phyloP scores from a whole-genome alignment of 1,140 invertebrate species.

The Leptonema lineaticorne region DNA sequence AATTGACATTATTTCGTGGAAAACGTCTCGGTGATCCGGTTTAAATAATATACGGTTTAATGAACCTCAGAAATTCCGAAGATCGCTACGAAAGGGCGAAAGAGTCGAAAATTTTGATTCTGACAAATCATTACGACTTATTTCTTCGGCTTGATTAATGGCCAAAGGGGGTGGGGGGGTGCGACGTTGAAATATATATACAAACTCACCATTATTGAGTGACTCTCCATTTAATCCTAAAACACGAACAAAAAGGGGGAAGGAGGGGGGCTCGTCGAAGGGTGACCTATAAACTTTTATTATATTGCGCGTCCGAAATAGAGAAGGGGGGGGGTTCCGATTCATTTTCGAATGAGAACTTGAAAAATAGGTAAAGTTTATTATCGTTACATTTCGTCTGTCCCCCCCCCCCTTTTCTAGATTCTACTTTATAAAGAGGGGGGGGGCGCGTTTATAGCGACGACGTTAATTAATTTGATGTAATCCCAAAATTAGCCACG shows the following conservation, averaged over 20 bases:
- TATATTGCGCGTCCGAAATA: background rate
- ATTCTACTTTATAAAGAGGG: too few relatives aligned
- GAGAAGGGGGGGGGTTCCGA: too few relatives aligned
- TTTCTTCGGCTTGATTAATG: background rate
- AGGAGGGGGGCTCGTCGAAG: too few relatives aligned
- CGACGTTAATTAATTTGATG: constrained; percentile 2
- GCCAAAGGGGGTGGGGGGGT: too few relatives aligned
- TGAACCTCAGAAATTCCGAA: too few relatives aligned
- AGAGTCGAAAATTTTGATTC: too few relatives aligned
- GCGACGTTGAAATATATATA: background rate
- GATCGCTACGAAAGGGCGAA: too few relatives aligned
- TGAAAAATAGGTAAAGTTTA: background rate
- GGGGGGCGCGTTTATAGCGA: too few relatives aligned
- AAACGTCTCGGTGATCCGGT: too few relatives aligned
- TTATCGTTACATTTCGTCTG: background rate
- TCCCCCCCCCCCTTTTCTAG: background rate
- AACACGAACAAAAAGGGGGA: too few relatives aligned
- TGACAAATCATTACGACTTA: constrained; percentile 3
- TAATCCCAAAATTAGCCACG: background rate
- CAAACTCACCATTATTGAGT: background rate
- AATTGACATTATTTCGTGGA: too few relatives aligned
- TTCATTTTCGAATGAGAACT: background rate
- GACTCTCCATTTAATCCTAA: constrained; percentile 13
- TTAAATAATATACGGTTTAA: too few relatives aligned
- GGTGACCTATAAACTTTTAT: constrained; percentile 2